Percentiles rank a stretch among this genome's conserved stretches.
These are phyloP conservation scores for Anthophora plumipes DNA, from an alignment of 2,888 invertebrate genomes.

Conservation along the genomic window DNA sequence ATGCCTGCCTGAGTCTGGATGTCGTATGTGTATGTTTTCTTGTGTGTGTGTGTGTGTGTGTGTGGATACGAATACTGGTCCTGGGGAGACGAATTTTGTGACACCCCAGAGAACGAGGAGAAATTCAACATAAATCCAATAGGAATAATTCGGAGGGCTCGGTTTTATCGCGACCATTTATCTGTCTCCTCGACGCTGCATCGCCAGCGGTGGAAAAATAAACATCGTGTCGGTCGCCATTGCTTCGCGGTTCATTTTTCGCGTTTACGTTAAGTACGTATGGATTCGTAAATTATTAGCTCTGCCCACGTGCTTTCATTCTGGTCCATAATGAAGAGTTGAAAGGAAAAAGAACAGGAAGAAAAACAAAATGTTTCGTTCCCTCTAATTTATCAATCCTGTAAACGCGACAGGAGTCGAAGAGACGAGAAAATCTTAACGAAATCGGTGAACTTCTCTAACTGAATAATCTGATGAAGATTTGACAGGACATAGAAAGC, in stretches of 20 bases:
- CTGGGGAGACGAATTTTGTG: neutral
- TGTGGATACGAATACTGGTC: neutral
- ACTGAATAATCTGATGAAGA: too few species aligned
- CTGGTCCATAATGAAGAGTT: constrained; percentile 19
- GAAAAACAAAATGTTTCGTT: too few species aligned
- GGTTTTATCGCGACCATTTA: constrained; percentile 38
- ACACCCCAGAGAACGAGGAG: neutral
- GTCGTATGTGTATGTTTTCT: neutral
- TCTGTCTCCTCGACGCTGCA: constrained; percentile 16
- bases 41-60: neutral
- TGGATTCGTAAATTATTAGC: neutral
- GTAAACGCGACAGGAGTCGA: too few species aligned
- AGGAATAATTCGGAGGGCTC: constrained; percentile 31
- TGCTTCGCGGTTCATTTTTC: constrained; percentile 8
- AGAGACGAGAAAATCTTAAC: too few species aligned
- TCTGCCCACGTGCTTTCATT: constrained; percentile 16
- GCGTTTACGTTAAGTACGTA: neutral
- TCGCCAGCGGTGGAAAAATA: neutral
- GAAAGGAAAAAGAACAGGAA: constrained; percentile 1
- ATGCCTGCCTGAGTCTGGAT: constrained; percentile 5
- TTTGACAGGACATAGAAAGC: neutral
- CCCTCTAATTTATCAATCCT: too few species aligned
- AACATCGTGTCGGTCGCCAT: neutral
- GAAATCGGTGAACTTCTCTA: too few species aligned
- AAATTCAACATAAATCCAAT: constrained; percentile 25